Evolutionary conservation across 2,797 vertebrate species (phyloP).

Genomic region (Etheostoma nigrum): DNA sequence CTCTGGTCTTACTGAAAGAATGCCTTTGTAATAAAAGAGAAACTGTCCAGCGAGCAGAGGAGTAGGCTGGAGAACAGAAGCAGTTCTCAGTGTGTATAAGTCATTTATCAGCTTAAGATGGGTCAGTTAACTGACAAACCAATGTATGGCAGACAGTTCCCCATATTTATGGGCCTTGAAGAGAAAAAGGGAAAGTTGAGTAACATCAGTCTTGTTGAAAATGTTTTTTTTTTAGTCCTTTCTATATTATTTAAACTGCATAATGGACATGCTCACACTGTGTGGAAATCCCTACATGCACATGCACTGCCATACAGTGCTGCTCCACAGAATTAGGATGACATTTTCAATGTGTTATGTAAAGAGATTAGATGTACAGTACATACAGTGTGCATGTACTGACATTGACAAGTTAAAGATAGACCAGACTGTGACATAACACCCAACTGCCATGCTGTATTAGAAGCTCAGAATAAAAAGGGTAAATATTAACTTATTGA

Average conservation of each 20-base stretch:
- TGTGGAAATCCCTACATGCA: conserved; percentile 5
- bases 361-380: neutral
- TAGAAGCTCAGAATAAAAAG: neutral
- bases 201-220: conserved; percentile 29
- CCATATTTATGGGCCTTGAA: conserved; percentile 25
- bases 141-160: conserved; percentile 46
- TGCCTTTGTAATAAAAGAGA: conserved; percentile 57
- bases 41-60: conserved; percentile 36
- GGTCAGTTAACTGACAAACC: conserved; percentile 52
- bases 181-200: neutral
- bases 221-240: conserved; percentile 25
- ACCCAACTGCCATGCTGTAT: neutral
- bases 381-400: neutral
- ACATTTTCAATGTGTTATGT: neutral
- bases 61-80: conserved; percentile 53
- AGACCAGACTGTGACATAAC: neutral
- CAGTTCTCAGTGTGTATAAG: conserved; percentile 40
- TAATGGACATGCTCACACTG: neutral
- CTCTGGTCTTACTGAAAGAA: conserved; percentile 56
- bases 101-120: conserved; percentile 56
- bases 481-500: neutral
- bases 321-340: neutral
- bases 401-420: neutral
- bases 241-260: conserved; percentile 19
- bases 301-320: neutral